Percentiles rank a stretch among this genome's conserved stretches.
Conservation (phyloP, 2,797 vertebrate species). For the Martes flavigula region DNA sequence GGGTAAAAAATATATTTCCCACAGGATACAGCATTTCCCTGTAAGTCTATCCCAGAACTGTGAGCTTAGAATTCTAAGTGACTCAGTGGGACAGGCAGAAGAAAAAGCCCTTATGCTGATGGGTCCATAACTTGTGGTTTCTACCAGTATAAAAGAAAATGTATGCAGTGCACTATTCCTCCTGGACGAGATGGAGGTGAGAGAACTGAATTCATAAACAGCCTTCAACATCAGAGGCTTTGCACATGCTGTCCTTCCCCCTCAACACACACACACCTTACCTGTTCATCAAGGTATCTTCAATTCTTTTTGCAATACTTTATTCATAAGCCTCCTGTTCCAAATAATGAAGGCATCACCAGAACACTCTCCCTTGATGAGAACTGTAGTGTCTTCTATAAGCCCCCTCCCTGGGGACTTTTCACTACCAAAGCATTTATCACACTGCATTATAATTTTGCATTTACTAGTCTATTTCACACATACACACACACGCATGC, state of each 20-base stretch:
- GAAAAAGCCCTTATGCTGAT: slow-evolving; percentile 18
- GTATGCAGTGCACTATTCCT: not conserved
- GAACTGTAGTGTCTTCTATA: not conserved
- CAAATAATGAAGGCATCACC: not conserved
- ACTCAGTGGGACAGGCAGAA: not conserved
- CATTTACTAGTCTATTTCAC: not conserved
- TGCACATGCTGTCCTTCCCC: not conserved
- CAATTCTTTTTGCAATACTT: not conserved
- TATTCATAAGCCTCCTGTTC: not conserved
- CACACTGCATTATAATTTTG: not conserved
- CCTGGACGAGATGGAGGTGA: slow-evolving; percentile 8
- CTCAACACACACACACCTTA: not conserved
- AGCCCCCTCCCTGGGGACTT: not conserved
- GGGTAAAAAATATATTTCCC: slow-evolving; percentile 63
- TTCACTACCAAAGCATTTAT: not conserved
- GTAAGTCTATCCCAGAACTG: slow-evolving; percentile 35
- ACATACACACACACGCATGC: not conserved
- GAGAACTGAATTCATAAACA: not conserved
- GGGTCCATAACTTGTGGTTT: slow-evolving; percentile 10
- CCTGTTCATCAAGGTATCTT: not conserved
- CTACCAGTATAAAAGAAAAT: slow-evolving; percentile 26
- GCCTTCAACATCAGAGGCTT: not conserved
- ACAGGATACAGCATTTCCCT: slow-evolving; percentile 46
- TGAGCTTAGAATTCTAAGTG: slow-evolving; percentile 65
- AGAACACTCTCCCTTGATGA: not conserved